Percentiles rank a stretch among this genome's conserved stretches.
These are phyloP conservation scores for Cirrhinus molitorella DNA, from an alignment of 2,797 vertebrate species.

Conservation along the genomic window DNA sequence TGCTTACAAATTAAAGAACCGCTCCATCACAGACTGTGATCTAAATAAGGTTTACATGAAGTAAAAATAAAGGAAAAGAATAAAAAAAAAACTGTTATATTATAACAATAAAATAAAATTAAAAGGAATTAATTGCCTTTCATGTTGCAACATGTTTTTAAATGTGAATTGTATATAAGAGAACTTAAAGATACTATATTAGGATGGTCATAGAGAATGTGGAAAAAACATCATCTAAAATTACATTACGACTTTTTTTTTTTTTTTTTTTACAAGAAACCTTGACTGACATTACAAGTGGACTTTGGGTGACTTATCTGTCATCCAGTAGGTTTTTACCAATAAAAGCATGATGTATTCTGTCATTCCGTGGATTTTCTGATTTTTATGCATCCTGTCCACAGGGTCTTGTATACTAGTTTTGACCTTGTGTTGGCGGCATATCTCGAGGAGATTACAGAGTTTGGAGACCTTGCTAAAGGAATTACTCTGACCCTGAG, in stretches of 20 bases:
- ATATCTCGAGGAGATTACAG: conserved; percentile 54
- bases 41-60: not conserved
- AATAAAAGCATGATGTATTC: conserved; percentile 6
- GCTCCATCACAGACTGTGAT: not conserved
- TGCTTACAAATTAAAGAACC: not conserved
- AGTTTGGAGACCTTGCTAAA: conserved; percentile 46
- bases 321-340: not conserved
- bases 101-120: no score
- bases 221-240: not conserved
- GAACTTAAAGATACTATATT: no score
- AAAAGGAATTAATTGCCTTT: no score
- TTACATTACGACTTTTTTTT: not conserved
- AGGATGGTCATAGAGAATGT: not conserved
- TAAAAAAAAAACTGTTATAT: not conserved
- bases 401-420: conserved; percentile 13
- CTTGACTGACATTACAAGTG: not conserved
- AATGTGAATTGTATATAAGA: no score
- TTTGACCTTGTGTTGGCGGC: conserved; percentile 35
- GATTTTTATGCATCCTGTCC: not conserved
- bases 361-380: conserved; percentile 31
- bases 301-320: conserved; percentile 20
- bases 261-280: not conserved
- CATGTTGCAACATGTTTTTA: no score
- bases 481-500: conserved; percentile 46
- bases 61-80: not conserved